These are phyloP conservation scores for Pachycephala philippinensis DNA, from an alignment of 2,113 vertebrate species.

Conservation along the genomic window DNA sequence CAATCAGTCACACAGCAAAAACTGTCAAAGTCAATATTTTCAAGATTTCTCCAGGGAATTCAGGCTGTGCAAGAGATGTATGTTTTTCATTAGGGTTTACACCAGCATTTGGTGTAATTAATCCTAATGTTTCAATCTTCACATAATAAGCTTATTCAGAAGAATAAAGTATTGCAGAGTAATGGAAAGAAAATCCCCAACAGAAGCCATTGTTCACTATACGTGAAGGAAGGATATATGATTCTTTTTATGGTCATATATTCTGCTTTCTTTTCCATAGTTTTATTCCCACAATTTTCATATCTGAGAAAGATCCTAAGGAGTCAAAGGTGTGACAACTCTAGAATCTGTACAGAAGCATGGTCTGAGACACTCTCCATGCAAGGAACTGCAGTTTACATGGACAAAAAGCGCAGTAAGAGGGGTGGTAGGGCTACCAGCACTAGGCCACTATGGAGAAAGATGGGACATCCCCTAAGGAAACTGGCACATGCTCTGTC, in stretches of 20 bases:
- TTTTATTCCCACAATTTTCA: not conserved
- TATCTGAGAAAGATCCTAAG: not conserved
- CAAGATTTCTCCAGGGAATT: slow-evolving; percentile 59
- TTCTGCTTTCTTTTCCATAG: not conserved
- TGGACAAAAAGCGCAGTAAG: not conserved
- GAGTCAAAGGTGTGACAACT: not conserved
- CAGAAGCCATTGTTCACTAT: not conserved
- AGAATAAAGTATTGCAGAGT: slow-evolving; percentile 43
- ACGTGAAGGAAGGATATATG: not conserved
- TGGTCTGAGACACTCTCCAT: accelerated
- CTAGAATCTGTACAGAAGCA: not conserved
- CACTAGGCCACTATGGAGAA: not conserved
- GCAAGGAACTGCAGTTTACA: not conserved
- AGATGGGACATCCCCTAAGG: too few species aligned
- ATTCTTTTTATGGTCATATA: not conserved
- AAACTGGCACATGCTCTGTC: not conserved
- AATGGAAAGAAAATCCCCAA: slow-evolving; percentile 27
- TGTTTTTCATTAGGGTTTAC: slow-evolving; percentile 70
- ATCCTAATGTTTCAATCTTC: slow-evolving; percentile 69
- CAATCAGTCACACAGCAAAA: slow-evolving; percentile 42
- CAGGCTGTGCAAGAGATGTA: slow-evolving; percentile 45
- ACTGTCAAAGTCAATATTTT: slow-evolving; percentile 67
- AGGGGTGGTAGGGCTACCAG: not conserved
- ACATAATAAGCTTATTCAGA: slow-evolving; percentile 65
- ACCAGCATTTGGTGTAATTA: slow-evolving; percentile 69